Evolutionary conservation across 2,888 invertebrate species (phyloP).

Genomic region (Polietes domitor): DNA sequence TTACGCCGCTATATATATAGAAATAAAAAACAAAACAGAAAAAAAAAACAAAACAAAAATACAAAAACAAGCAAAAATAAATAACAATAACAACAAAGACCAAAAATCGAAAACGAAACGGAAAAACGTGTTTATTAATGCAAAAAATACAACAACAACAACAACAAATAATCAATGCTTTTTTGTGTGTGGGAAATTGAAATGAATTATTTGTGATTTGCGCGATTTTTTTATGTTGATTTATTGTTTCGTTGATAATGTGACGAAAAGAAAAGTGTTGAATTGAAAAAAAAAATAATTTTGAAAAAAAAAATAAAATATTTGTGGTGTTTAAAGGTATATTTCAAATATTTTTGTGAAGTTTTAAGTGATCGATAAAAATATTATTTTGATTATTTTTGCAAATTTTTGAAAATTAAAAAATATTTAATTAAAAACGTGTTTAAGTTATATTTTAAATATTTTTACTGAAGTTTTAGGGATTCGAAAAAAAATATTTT

Average conservation of each 20-base stretch:
- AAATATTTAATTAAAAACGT: too few species aligned
- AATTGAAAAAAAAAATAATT: neutral
- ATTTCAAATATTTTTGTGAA: too few species aligned
- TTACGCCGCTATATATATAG: slow-evolving; percentile 7
- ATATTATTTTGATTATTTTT: too few species aligned
- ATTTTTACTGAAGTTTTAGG: too few species aligned
- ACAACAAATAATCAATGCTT: neutral
- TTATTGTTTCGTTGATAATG: neutral
- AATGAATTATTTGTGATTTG: neutral
- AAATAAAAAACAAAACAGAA: slow-evolving; percentile 18
- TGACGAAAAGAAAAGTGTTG: neutral
- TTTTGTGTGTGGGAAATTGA: neutral
- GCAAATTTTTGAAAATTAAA: too few species aligned
- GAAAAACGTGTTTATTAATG: slow-evolving; percentile 7
- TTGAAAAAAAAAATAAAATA: neutral
- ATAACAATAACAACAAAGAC: neutral
- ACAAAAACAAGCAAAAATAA: slow-evolving; percentile 12
- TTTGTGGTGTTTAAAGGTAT: too few species aligned
- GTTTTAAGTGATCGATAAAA: too few species aligned
- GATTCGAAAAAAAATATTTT: too few species aligned
- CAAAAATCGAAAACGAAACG: neutral
- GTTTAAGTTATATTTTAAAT: too few species aligned
- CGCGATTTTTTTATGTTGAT: neutral
- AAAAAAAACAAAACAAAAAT: slow-evolving; percentile 1
- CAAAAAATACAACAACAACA: neutral